Base-by-base conservation (phyloP, 1,140 invertebrate genomes). In the Orius laevigatus region DNA sequence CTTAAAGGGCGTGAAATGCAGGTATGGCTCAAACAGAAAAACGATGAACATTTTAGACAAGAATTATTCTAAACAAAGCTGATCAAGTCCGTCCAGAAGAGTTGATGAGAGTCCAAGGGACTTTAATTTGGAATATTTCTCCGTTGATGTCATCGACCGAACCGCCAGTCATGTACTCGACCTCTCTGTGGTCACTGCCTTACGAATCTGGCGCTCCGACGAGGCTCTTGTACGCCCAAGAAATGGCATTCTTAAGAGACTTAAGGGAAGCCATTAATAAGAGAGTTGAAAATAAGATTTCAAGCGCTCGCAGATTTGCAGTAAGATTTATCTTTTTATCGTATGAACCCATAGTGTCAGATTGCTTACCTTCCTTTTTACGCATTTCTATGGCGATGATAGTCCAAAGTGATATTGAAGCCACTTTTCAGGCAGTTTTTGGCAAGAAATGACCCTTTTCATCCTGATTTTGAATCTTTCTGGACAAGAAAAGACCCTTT, bases 101-200 rank as follows among this genome's bases (percentile, higher is more conserved):
- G 64, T 62, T 95, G 39, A 81, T 95, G 78, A 72, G 86, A 56
- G 87, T 95, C 4, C 90, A 93, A 65, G 85, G 88, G 43, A 86
- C 86, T 3, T 68, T 96, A 31, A 88, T 95, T 58, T 96, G 91
- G 91, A 93, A 91, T 62, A 87, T 96, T 57, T 91, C 87, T 9
- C 91, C 90, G 3, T 66, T 95, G 39, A 89, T 95, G 79, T 88
- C 88, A 43, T 87, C 84, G 25, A 78, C 84, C 14, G 85, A 93
- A 58, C 88, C 90, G n/a, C 90, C 90, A 5, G 70, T 87, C n/a
- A 84, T 90, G 79, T 95, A 93, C 63, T 87, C 88, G 9, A 83
- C 85, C 31, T 91, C 87, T 8, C 66, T 94, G 54, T 92, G 88
- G 84, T 86, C 84, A 1, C 69, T 81, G 62, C 85, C 86, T 5